A percentile compares a stretch with the other conserved stretches of the same genome.
Conservation (phyloP, 2,888 invertebrate species). For the Sturmia bella region DNA sequence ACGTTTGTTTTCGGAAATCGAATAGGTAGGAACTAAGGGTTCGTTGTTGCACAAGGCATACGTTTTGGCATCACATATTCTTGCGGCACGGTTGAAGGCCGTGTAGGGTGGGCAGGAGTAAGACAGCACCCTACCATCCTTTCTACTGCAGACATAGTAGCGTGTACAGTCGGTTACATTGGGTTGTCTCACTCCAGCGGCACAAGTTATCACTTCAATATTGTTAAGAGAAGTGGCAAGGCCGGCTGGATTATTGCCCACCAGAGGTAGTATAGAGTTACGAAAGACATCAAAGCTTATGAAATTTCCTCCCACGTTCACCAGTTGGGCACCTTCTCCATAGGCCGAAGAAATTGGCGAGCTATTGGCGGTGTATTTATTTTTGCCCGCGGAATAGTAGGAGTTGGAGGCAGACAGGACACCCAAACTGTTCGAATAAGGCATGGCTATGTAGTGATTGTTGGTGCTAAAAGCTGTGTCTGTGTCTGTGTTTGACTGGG, state of each 20-base stretch:
- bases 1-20: conserved; percentile 77
- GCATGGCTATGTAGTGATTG: conserved; percentile 72
- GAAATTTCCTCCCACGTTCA: conserved; percentile 78
- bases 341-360: conserved; percentile 50
- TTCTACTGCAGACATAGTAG: conserved; percentile 83
- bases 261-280: conserved; percentile 77
- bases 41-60: conserved; percentile 79
- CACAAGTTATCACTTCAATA: conserved; percentile 81
- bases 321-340: conserved; percentile 74
- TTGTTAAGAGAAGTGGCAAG: conserved; percentile 73
- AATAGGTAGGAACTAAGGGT: conserved; percentile 73
- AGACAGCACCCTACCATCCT: conserved; percentile 80
- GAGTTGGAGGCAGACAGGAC: conserved; percentile 19
- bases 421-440: conserved; percentile 54
- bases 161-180: conserved; percentile 83
- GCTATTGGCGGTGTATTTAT: conserved; percentile 67
- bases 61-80: conserved; percentile 82
- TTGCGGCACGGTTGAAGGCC: conserved; percentile 82
- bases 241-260: conserved; percentile 74
- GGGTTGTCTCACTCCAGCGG: conserved; percentile 81
- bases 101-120: conserved; percentile 83
- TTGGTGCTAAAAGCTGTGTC: conserved; percentile 59
- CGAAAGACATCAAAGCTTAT: conserved; percentile 79
- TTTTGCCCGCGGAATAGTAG: conserved; percentile 48
- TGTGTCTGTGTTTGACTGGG: conserved; percentile 9